These are phyloP conservation scores for Mesaphorura yosii DNA, from an alignment of 1,140 invertebrate genomes.

Conservation along the genomic window DNA sequence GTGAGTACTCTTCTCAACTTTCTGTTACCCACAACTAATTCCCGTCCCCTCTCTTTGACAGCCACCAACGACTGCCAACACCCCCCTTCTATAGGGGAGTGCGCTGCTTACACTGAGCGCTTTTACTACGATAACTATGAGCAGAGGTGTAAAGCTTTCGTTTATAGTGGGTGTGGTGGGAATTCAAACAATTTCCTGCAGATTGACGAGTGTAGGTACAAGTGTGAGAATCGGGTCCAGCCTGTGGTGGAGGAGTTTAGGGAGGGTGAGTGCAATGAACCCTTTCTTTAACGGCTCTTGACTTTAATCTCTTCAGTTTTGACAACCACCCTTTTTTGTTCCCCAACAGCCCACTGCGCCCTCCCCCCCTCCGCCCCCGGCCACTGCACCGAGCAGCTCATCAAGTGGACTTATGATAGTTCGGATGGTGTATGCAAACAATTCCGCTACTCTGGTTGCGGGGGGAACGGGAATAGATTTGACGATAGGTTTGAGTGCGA, in stretches of 20 bases:
- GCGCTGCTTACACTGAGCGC: slow-evolving; percentile 58
- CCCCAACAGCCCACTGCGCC: slow-evolving; percentile 61
- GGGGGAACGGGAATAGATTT: slow-evolving; percentile 78
- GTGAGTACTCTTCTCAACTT: slow-evolving; percentile 46
- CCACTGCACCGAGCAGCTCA: slow-evolving; percentile 45
- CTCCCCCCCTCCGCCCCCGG: slow-evolving; percentile 53
- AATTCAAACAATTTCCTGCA: slow-evolving; percentile 68
- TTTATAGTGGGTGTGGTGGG: slow-evolving; percentile 68
- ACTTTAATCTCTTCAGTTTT: too few relatives aligned
- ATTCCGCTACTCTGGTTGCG: slow-evolving; percentile 65
- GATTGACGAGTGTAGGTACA: slow-evolving; percentile 50
- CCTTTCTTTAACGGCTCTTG: too few relatives aligned
- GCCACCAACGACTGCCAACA: slow-evolving; percentile 61
- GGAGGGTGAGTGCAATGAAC: neutral
- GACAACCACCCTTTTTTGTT: too few relatives aligned
- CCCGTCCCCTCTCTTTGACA: slow-evolving; percentile 35
- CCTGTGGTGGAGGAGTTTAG: slow-evolving; percentile 1
- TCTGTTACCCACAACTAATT: neutral
- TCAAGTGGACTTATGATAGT: slow-evolving; percentile 68
- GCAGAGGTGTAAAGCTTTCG: slow-evolving; percentile 58
- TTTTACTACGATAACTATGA: slow-evolving; percentile 75
- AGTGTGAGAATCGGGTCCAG: slow-evolving; percentile 41
- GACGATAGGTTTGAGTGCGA: slow-evolving; percentile 61
- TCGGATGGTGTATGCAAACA: slow-evolving; percentile 61
- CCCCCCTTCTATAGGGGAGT: slow-evolving; percentile 62